Conservation (phyloP, 2,888 invertebrate genomes). For the Resseliella maxima region DNA sequence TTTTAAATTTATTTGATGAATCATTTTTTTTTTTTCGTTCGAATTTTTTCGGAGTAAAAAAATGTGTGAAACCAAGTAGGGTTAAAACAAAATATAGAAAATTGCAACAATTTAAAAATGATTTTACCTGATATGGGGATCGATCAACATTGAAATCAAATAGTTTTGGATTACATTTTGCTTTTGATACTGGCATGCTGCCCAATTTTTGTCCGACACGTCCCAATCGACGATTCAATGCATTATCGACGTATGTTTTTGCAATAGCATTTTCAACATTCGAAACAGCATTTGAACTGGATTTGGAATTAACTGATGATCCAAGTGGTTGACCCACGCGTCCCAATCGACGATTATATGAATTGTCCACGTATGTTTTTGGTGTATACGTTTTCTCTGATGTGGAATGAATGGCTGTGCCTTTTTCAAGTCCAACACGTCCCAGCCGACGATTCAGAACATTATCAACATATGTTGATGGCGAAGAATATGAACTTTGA, state of each 20-base stretch:
- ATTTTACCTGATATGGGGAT: slow-evolving; percentile 7
- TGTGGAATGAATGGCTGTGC: slow-evolving; percentile 31
- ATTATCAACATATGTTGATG: slow-evolving; percentile 45
- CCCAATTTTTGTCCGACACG: slow-evolving; percentile 49
- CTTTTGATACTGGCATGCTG: background rate
- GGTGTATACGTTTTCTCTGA: slow-evolving; percentile 11
- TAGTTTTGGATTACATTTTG: slow-evolving; percentile 34
- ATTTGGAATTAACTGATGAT: slow-evolving; percentile 50
- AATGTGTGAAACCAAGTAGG: no score
- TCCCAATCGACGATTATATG: slow-evolving; percentile 30
- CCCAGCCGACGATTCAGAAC: slow-evolving; percentile 32
- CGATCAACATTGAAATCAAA: slow-evolving; percentile 23
- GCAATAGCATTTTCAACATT: slow-evolving; percentile 4
- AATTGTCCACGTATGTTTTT: slow-evolving; percentile 55
- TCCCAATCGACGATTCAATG: slow-evolving; percentile 52
- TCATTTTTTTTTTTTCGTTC: background rate
- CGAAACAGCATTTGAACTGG: background rate
- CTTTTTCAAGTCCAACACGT: slow-evolving; percentile 37
- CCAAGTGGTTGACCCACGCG: slow-evolving; percentile 41
- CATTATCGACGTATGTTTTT: slow-evolving; percentile 46
- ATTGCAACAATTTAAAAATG: background rate
- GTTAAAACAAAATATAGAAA: background rate
- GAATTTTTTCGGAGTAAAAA: no score
- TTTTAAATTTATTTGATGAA: background rate
- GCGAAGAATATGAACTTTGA: slow-evolving; percentile 19